Evolutionary conservation across 2,888 invertebrate genomes (phyloP).

Genomic region (Chrysomela aeneicollis): DNA sequence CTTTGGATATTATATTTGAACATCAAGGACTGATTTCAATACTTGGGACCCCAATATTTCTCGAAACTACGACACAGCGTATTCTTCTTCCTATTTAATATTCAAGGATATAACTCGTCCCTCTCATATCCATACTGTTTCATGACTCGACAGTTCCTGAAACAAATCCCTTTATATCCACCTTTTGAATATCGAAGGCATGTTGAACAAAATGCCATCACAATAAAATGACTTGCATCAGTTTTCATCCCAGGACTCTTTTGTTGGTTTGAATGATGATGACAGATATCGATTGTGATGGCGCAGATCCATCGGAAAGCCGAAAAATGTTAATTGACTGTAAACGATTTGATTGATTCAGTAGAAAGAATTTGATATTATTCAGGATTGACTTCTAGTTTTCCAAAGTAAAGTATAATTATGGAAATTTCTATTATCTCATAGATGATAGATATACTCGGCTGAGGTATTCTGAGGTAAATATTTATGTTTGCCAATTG

Average conservation of each 20-base stretch:
- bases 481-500: too few species aligned
- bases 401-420: too few species aligned
- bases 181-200: slow-evolving; percentile 19
- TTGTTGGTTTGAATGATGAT: slow-evolving; percentile 34
- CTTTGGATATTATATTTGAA: too few species aligned
- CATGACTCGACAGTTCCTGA: slow-evolving; percentile 41
- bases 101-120: slow-evolving; percentile 27
- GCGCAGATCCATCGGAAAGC: slow-evolving; percentile 28
- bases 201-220: slow-evolving; percentile 25
- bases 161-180: slow-evolving; percentile 37
- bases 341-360: slow-evolving; percentile 9
- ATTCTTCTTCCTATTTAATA: slow-evolving; percentile 23
- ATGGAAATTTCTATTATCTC: too few species aligned
- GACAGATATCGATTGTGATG: slow-evolving; percentile 35
- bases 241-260: slow-evolving; percentile 26
- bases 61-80: not conserved
- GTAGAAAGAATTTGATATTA: not conserved
- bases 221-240: slow-evolving; percentile 34
- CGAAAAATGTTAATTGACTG: slow-evolving; percentile 29
- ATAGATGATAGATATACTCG: too few species aligned
- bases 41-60: not conserved
- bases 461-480: too few species aligned
- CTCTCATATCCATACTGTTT: slow-evolving; percentile 37
- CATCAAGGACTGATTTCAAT: not conserved
- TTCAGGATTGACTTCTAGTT: too few species aligned